A percentile compares a stretch with the other conserved stretches of the same genome.
phyloP scores from a whole-genome alignment of 1,140 invertebrate genomes.

The Scylla paramamosain region DNA sequence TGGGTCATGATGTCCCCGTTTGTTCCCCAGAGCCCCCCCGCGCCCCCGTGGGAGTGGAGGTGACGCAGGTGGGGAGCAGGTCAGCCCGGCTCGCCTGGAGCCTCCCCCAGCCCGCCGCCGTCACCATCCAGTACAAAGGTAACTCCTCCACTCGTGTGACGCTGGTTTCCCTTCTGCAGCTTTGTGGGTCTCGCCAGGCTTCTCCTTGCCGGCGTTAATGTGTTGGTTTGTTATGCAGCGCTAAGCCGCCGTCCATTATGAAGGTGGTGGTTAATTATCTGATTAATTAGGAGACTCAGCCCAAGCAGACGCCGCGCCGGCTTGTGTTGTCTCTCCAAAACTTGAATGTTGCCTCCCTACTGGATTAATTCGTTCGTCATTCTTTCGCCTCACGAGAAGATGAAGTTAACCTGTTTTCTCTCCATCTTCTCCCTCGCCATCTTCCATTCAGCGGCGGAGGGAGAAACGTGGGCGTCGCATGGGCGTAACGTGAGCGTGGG shows the following conservation, averaged over 20 bases:
- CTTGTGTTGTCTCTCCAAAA: neutral
- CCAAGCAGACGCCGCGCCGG: neutral
- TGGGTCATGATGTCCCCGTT: neutral
- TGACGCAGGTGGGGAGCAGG: constrained; percentile 51
- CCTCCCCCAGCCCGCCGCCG: constrained; percentile 51
- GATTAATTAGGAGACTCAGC: neutral
- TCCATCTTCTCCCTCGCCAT: neutral
- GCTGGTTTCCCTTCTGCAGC: too few species aligned
- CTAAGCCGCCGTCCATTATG: neutral
- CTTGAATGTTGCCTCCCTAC: neutral
- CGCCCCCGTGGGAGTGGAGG: constrained; percentile 47
- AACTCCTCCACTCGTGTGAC: neutral
- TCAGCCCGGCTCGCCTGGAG: constrained; percentile 64
- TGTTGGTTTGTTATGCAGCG: neutral
- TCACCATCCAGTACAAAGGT: constrained; percentile 68
- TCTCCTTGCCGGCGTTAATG: neutral
- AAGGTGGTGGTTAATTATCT: neutral
- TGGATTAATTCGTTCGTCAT: neutral
- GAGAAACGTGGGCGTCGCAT: constrained; percentile 53
- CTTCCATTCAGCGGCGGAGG: constrained; percentile 35
- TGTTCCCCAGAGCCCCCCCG: constrained; percentile 62
- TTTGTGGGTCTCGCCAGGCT: too few species aligned
- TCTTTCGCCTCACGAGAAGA: too few species aligned
- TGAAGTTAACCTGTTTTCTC: neutral
- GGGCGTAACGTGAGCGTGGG: constrained; percentile 67